Percentiles rank a stretch among this genome's conserved stretches.
Conservation (phyloP, 2,888 invertebrate genomes). For the Oligia fasciuncula region DNA sequence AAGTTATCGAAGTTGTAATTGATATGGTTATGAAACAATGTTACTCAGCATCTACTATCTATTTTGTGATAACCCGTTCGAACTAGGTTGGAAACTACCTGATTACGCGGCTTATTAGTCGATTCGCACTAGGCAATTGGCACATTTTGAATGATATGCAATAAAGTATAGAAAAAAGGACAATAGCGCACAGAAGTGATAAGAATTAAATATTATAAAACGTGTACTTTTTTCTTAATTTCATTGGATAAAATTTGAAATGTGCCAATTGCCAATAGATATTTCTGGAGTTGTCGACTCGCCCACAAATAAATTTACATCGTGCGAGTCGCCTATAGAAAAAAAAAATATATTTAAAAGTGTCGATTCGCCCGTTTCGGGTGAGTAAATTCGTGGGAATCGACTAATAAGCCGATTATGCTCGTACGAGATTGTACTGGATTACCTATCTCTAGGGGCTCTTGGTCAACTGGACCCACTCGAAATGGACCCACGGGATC, state of each 20-base stretch:
- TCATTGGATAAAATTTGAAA: not conserved
- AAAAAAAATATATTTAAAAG: too few species aligned
- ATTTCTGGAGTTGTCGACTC: not conserved
- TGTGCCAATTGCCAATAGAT: not conserved
- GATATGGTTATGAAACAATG: conserved; percentile 71
- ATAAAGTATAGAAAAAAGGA: not conserved
- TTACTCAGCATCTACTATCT: conserved; percentile 63
- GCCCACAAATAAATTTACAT: not conserved
- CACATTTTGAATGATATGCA: not conserved
- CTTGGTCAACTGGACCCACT: too few species aligned
- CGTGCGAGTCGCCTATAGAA: not conserved
- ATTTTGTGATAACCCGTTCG: conserved; percentile 63
- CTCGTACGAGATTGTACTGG: conserved; percentile 57
- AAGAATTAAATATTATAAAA: not conserved
- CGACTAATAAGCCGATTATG: too few species aligned
- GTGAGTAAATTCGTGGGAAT: too few species aligned
- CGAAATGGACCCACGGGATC: too few species aligned
- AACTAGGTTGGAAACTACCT: conserved; percentile 67
- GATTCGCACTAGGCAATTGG: not conserved
- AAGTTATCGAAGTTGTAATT: conserved; percentile 68
- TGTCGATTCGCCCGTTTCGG: too few species aligned
- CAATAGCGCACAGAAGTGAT: not conserved
- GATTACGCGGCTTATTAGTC: conserved; percentile 63
- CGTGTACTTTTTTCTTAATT: not conserved
- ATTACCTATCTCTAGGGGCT: conserved; percentile 42